Evolutionary conservation across 2,888 invertebrate genomes (phyloP).

Genomic region (Papilio gigon): DNA sequence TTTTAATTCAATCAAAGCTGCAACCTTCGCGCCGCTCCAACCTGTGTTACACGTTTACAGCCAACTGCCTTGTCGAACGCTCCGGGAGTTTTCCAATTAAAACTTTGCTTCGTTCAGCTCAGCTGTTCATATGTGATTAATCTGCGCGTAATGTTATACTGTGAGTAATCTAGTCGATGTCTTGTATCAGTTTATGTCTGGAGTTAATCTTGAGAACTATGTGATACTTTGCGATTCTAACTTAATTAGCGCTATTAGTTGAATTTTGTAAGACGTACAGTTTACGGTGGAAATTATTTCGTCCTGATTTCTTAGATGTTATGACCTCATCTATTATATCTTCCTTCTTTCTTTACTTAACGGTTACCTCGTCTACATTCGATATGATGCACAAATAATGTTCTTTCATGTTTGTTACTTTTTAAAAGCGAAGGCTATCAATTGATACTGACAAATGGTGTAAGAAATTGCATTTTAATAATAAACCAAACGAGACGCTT

Average conservation of each 20-base stretch:
- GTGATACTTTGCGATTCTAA: not conserved
- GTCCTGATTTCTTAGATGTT: not conserved
- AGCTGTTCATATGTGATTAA: constrained; percentile 41
- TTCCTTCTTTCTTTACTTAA: too few species aligned
- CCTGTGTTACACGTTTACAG: constrained; percentile 30
- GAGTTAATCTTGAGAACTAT: constrained; percentile 19
- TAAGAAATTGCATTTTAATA: constrained; percentile 33
- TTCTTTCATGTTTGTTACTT: not conserved
- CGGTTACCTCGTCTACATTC: too few species aligned
- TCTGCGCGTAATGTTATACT: constrained; percentile 37
- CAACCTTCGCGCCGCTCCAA: constrained; percentile 18
- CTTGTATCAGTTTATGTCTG: constrained; percentile 18
- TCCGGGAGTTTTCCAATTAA: constrained; percentile 40
- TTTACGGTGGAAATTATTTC: not conserved
- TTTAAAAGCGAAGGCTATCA: not conserved
- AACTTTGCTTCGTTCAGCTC: constrained; percentile 39
- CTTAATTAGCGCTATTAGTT: not conserved
- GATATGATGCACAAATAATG: too few species aligned
- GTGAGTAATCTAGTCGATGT: constrained; percentile 36
- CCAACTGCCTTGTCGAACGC: constrained; percentile 33
- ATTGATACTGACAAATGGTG: not conserved
- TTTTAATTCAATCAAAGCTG: constrained; percentile 38
- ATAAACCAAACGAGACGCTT: constrained; percentile 26
- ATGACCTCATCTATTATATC: too few species aligned
- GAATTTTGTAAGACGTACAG: not conserved